These are phyloP conservation scores for Eupithecia subumbrata DNA, from an alignment of 2,888 invertebrate species.

Conservation along the genomic window DNA sequence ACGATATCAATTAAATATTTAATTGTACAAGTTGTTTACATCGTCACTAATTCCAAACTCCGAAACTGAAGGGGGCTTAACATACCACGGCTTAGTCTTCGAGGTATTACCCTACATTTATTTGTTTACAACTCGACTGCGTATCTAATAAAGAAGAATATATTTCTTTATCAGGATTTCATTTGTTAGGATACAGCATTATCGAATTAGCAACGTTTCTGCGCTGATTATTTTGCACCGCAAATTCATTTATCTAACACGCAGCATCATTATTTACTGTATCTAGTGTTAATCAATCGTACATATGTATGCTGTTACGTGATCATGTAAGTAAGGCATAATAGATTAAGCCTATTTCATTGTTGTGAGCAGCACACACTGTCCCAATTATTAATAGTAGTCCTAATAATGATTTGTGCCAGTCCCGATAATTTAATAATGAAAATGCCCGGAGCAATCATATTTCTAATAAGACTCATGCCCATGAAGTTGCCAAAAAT, in stretches of 20 bases:
- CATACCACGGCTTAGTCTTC: background rate
- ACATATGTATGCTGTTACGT: background rate
- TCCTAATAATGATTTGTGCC: background rate
- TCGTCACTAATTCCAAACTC: background rate
- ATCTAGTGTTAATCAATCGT: conserved; percentile 7
- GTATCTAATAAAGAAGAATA: background rate
- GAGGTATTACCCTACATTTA: background rate
- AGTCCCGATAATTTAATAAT: background rate
- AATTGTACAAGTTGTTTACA: background rate
- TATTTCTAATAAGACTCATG: background rate
- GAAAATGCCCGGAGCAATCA: background rate
- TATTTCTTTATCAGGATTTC: background rate
- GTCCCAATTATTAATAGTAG: background rate
- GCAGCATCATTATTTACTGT: conserved; percentile 15
- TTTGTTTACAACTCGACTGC: background rate
- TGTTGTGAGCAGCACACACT: background rate
- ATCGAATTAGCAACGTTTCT: conserved; percentile 1
- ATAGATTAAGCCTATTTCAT: background rate
- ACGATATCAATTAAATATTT: background rate
- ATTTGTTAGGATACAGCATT: background rate
- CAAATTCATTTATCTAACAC: conserved; percentile 10
- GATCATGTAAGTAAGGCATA: background rate
- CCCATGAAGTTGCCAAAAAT: background rate
- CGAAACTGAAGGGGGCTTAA: background rate
- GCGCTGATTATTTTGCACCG: conserved; percentile 9